phyloP scores from a whole-genome alignment of 2,888 invertebrate species.

The Ennomos erosarius region DNA sequence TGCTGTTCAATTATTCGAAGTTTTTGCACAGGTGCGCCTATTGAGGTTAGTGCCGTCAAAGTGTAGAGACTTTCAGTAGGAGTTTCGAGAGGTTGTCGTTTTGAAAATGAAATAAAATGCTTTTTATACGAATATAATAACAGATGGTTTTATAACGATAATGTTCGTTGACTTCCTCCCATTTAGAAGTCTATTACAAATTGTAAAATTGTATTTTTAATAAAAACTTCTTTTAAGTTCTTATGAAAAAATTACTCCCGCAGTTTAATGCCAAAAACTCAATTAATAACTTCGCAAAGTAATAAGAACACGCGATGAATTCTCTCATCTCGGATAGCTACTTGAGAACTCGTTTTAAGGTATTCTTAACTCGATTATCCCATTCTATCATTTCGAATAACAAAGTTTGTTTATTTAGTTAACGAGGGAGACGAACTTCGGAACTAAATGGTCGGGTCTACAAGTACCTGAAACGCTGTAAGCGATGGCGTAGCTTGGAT shows the following conservation, averaged over 20 bases:
- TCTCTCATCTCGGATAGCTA: conserved; percentile 24
- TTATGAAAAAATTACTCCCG: conserved; percentile 17
- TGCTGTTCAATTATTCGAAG: conserved; percentile 38
- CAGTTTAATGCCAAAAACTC: conserved; percentile 27
- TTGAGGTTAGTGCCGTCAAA: background rate
- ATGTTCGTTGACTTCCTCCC: too few species aligned
- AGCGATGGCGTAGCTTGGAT: conserved; percentile 12
- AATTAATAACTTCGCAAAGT: conserved; percentile 31
- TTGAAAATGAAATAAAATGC: background rate
- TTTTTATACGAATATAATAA: too few species aligned
- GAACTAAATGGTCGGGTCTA: conserved; percentile 30
- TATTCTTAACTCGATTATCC: conserved; percentile 39
- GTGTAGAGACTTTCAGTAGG: background rate
- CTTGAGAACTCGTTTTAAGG: conserved; percentile 31
- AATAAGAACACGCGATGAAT: conserved; percentile 35
- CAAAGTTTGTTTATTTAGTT: conserved; percentile 40
- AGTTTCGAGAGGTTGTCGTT: background rate
- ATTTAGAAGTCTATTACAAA: too few species aligned
- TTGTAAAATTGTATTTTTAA: background rate
- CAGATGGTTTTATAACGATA: too few species aligned
- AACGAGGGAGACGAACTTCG: conserved; percentile 31
- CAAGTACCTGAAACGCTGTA: conserved; percentile 17
- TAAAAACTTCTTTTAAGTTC: conserved; percentile 6
- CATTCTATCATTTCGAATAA: conserved; percentile 38
- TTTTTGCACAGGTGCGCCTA: conserved; percentile 30